These are phyloP conservation scores for Caenorhabditis sinica DNA, from an alignment of 2,888 invertebrate genomes.

Conservation along the genomic window DNA sequence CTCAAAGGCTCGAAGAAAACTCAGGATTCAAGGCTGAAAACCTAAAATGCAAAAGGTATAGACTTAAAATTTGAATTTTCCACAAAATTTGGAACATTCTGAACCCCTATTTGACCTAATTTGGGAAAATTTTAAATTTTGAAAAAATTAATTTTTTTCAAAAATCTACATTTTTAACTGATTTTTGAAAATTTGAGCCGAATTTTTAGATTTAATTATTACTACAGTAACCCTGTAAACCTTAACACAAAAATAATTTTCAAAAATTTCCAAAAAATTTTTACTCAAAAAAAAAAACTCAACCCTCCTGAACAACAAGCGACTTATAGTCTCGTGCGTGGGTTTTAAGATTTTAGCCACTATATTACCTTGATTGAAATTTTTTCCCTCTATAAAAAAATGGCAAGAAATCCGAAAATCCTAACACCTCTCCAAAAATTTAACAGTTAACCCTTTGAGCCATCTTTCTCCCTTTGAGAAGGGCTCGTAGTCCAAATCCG, in stretches of 20 bases:
- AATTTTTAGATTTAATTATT: too few relatives aligned
- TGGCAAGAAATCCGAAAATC: conserved; percentile 22
- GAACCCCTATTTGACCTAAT: conserved; percentile 3
- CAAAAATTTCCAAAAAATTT: not conserved
- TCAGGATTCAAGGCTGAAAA: too few relatives aligned
- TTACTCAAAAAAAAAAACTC: conserved; percentile 36
- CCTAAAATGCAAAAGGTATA: conserved; percentile 40
- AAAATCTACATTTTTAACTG: too few relatives aligned
- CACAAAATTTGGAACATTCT: not conserved
- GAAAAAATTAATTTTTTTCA: too few relatives aligned
- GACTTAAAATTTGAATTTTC: not conserved
- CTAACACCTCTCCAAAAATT: conserved; percentile 12
- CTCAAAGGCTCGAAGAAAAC: too few relatives aligned
- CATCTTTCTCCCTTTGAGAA: not conserved
- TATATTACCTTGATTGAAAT: conserved; percentile 37
- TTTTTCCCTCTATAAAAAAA: too few relatives aligned
- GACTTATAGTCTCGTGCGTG: conserved; percentile 15
- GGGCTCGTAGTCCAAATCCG: conserved; percentile 6
- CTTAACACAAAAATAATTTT: too few relatives aligned
- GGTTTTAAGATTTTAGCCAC: conserved; percentile 3
- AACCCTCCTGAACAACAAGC: too few relatives aligned
- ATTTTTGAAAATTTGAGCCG: too few relatives aligned
- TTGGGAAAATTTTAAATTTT: too few relatives aligned
- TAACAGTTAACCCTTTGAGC: conserved; percentile 48
- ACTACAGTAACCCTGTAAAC: too few relatives aligned